These are phyloP conservation scores for Fundulus diaphanus DNA, from an alignment of 2,797 vertebrate genomes.

Conservation along the genomic window DNA sequence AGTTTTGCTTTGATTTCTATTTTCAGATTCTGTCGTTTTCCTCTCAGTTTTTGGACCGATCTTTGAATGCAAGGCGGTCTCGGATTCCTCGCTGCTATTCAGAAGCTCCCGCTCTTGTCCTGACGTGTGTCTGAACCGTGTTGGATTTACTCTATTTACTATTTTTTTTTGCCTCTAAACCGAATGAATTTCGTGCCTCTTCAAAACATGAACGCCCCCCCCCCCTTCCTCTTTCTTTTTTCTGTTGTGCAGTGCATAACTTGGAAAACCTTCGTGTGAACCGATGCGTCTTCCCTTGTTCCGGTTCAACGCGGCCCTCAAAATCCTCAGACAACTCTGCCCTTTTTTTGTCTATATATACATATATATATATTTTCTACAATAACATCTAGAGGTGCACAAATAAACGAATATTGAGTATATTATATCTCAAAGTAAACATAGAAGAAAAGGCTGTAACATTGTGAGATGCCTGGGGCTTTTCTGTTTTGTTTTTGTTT, in stretches of 20 bases:
- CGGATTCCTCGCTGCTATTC: slow-evolving; percentile 60
- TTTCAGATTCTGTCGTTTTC: background rate
- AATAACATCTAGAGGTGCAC: slow-evolving; percentile 51
- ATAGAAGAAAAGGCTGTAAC: slow-evolving; percentile 16
- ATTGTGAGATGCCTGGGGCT: slow-evolving; percentile 12
- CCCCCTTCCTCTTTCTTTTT: slow-evolving; percentile 15
- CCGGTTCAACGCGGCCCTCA: slow-evolving; percentile 51
- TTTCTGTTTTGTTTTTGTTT: background rate
- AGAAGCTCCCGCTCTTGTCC: slow-evolving; percentile 62
- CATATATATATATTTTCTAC: slow-evolving; percentile 60
- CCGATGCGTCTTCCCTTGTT: slow-evolving; percentile 48
- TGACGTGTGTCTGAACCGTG: slow-evolving; percentile 39
- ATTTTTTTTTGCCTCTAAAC: slow-evolving; percentile 77
- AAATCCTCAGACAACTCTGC: slow-evolving; percentile 60
- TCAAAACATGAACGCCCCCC: slow-evolving; percentile 69
- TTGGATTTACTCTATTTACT: slow-evolving; percentile 48
- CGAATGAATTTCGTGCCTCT: slow-evolving; percentile 79
- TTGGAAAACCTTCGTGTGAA: slow-evolving; percentile 37
- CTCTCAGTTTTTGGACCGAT: background rate
- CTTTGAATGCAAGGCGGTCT: slow-evolving; percentile 6
- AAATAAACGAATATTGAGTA: slow-evolving; percentile 43
- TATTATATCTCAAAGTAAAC: slow-evolving; percentile 52
- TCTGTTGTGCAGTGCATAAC: slow-evolving; percentile 82
- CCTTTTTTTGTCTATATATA: slow-evolving; percentile 44
- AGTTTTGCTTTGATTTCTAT: background rate